Conservation (phyloP, 2,113 vertebrate species). For the Orcinus orca region DNA sequence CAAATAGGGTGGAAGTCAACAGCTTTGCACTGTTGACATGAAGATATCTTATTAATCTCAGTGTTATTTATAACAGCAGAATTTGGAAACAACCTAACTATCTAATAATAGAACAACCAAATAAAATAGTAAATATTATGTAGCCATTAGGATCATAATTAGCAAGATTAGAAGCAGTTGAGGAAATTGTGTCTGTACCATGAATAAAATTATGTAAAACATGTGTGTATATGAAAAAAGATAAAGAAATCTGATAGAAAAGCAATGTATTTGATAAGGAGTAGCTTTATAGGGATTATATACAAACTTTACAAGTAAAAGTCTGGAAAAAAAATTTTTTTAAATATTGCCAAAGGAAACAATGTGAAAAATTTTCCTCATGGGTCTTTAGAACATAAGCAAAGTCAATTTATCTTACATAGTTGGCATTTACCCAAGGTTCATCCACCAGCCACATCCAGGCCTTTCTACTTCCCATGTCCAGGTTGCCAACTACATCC, state of each 20-base stretch:
- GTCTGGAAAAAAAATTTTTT: not conserved
- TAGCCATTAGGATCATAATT: not conserved
- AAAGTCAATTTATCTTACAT: not conserved
- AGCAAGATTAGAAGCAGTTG: not conserved
- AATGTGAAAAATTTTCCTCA: not conserved
- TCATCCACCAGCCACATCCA: not conserved
- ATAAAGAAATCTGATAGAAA: not conserved
- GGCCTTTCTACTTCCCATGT: not conserved
- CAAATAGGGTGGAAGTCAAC: not conserved
- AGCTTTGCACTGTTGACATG: not conserved
- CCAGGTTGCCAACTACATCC: not conserved
- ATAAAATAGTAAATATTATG: not conserved
- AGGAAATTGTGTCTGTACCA: not conserved
- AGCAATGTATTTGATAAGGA: not conserved
- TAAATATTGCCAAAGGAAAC: not conserved
- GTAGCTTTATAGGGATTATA: not conserved
- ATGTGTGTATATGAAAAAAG: not conserved
- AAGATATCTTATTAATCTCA: not conserved
- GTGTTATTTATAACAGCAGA: not conserved
- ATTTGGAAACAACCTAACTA: conserved; percentile 3
- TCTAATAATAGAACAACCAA: conserved; percentile 15
- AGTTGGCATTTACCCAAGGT: too few species aligned
- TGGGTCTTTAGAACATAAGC: not conserved
- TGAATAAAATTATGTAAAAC: not conserved
- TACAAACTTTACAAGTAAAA: not conserved